Evolutionary conservation across 2,797 vertebrate genomes (phyloP).

Genomic region (Oreochromis mossambicus): DNA sequence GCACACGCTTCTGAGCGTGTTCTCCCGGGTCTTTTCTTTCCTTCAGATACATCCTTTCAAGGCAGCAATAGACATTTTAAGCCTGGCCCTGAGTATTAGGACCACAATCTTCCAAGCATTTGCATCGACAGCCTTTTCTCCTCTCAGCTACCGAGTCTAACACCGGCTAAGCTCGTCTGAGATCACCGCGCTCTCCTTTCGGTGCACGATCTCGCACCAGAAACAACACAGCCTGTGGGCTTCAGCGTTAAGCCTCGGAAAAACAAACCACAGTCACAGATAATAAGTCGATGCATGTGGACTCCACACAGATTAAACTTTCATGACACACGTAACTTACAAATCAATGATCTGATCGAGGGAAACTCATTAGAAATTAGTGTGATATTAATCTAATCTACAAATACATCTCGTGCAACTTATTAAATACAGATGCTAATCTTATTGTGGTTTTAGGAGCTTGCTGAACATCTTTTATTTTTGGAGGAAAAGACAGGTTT

Average conservation of each 20-base stretch:
- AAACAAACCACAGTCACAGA: background rate
- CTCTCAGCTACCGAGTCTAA: background rate
- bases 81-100: constrained; percentile 13
- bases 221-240: background rate
- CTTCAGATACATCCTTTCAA: constrained; percentile 1
- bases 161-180: background rate
- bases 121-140: background rate
- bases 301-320: background rate
- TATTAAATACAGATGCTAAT: background rate
- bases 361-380: background rate
- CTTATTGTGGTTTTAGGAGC: background rate
- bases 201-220: background rate
- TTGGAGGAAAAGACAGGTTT: background rate
- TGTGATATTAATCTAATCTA: background rate
- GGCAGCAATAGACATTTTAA: constrained; percentile 1
- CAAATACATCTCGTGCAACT: background rate
- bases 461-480: background rate
- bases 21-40: background rate
- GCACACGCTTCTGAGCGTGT: background rate
- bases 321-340: accelerated
- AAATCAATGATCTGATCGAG: background rate
- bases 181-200: background rate
- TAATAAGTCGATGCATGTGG: background rate
- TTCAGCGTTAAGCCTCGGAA: background rate
- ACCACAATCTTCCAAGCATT: constrained; percentile 3